phyloP scores from a whole-genome alignment of 2,797 vertebrate genomes.

The Dromococcyx pavoninus region DNA sequence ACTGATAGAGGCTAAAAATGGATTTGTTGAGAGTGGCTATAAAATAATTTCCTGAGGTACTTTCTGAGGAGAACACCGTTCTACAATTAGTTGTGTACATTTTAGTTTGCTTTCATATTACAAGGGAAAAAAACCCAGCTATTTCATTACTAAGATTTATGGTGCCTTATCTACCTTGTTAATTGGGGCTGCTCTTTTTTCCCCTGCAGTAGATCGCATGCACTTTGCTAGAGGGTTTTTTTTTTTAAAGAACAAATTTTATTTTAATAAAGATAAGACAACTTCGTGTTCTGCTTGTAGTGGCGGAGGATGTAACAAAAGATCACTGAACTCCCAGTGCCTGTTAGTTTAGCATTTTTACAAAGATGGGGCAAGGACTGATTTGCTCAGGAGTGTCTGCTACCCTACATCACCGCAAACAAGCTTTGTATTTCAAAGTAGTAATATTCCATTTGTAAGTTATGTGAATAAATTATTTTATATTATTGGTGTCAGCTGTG shows the following conservation, averaged over 20 bases:
- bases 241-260: background rate
- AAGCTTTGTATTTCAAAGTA: slow-evolving; percentile 71
- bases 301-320: background rate
- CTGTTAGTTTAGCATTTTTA: slow-evolving; percentile 4
- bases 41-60: slow-evolving; percentile 24
- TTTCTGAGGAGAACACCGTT: slow-evolving; percentile 38
- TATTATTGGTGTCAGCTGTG: background rate
- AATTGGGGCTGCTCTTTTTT: background rate
- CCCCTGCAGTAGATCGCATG: slow-evolving; percentile 3
- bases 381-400: slow-evolving; percentile 39
- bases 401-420: background rate
- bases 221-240: background rate
- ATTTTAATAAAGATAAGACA: background rate
- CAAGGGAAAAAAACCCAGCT: background rate
- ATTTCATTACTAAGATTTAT: slow-evolving; percentile 20
- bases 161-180: slow-evolving; percentile 62
- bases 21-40: slow-evolving; percentile 13
- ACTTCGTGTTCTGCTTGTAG: background rate
- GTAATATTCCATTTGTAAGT: slow-evolving; percentile 69
- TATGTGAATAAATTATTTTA: slow-evolving; percentile 79
- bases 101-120: slow-evolving; percentile 31
- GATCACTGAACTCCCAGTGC: background rate
- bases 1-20: slow-evolving; percentile 16
- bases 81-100: background rate
- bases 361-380: background rate